Percentiles rank a stretch among this genome's conserved stretches.
Conservation (phyloP, 2,113 vertebrate genomes). For the Natator depressus region DNA sequence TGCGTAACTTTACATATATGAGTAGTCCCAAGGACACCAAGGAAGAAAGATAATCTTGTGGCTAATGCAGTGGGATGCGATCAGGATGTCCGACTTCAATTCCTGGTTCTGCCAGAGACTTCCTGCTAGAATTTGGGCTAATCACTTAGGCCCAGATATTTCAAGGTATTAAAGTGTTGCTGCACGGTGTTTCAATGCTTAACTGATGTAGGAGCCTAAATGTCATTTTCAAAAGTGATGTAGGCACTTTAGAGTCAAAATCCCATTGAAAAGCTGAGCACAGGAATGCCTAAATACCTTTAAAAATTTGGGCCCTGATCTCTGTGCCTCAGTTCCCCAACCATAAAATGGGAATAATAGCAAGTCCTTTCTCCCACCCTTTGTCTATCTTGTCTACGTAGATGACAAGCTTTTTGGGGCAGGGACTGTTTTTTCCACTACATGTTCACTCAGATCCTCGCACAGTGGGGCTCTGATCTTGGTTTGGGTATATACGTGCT, state of each 20-base stretch:
- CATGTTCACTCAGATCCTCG: constrained; percentile 8
- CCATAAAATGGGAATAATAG: background rate
- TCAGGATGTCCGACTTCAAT: background rate
- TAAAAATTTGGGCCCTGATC: background rate
- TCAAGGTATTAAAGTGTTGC: background rate
- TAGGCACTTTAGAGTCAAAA: background rate
- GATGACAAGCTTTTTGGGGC: background rate
- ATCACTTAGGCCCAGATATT: background rate
- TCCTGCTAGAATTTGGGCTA: background rate
- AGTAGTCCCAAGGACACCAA: background rate
- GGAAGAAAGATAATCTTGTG: background rate
- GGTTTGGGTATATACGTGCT: background rate
- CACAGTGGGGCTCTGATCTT: background rate
- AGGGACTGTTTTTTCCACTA: background rate
- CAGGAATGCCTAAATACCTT: background rate
- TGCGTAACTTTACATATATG: background rate
- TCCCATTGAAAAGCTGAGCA: background rate
- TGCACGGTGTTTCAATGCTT: background rate
- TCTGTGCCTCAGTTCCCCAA: background rate
- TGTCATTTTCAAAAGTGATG: background rate
- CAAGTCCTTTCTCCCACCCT: background rate
- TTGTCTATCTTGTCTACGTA: background rate
- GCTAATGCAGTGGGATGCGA: background rate
- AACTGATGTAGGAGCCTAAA: background rate
- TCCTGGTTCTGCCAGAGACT: rapidly evolving